A percentile compares a stretch with the other conserved stretches of the same genome.
Conservation (phyloP, 2,888 invertebrate genomes). For the Dromius quadrimaculatus region DNA sequence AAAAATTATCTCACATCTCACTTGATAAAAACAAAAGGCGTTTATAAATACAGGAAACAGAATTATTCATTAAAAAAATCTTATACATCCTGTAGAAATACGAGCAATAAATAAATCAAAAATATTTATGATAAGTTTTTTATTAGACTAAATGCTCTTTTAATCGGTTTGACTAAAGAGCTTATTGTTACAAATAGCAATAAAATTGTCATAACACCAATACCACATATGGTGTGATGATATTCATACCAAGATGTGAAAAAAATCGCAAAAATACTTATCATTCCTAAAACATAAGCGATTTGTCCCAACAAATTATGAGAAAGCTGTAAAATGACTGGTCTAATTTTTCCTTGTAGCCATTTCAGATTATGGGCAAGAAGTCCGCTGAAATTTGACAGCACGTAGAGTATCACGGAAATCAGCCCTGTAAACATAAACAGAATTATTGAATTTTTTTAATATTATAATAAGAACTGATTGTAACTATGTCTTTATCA, state of each 20-base stretch:
- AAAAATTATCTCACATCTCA: too few species aligned
- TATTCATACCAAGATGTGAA: constrained; percentile 61
- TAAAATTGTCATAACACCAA: constrained; percentile 58
- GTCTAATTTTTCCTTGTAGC: constrained; percentile 56
- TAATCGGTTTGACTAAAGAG: constrained; percentile 60
- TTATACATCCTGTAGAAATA: too few species aligned
- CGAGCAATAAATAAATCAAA: too few species aligned
- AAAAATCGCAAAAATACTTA: constrained; percentile 60
- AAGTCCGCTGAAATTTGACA: constrained; percentile 59
- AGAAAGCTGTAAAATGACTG: constrained; percentile 60
- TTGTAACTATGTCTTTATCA: too few species aligned
- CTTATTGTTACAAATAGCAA: constrained; percentile 59
- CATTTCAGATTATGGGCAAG: constrained; percentile 58
- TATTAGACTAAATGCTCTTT: constrained; percentile 60
- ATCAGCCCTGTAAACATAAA: constrained; percentile 62
- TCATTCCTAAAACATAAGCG: constrained; percentile 61
- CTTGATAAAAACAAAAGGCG: too few species aligned
- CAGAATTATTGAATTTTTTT: too few species aligned
- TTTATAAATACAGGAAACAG: too few species aligned
- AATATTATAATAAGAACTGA: too few species aligned
- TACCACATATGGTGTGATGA: constrained; percentile 58
- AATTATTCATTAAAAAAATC: too few species aligned
- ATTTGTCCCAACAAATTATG: constrained; percentile 62
- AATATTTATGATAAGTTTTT: too few species aligned
- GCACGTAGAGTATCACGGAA: constrained; percentile 59